Base-by-base conservation (phyloP, 2,113 vertebrate genomes). In the Pelodiscus sinensis region DNA sequence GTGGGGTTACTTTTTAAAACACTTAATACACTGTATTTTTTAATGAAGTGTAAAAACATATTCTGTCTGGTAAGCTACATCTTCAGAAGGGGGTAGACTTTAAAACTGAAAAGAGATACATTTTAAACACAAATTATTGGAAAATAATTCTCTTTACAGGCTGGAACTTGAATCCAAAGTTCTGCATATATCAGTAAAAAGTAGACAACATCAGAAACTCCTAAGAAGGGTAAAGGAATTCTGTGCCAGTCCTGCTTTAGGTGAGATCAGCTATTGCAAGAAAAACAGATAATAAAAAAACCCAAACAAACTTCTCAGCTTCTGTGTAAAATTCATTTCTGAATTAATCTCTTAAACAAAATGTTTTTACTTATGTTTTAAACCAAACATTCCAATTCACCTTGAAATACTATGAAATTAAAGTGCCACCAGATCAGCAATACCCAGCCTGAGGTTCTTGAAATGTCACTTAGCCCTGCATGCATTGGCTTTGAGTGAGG, bases 61-160 rank as follows among this genome's bases (percentile, higher is more conserved):
- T 2, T 79, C 8, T 2, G 78, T 35, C 22, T 84, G n/a, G 44
- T 82, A 90, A 19, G 31, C 35, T 78, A 21, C 57, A 25, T 62
- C 27, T 60, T 9, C 8, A 7, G 27, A 44, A 10, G 44, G 85
- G 88, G 19, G 78, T 79, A n/a, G 73, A 56, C 15, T 88, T 91
- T 81, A 89, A 89, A 96, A 92, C 0, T 84, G 62, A 85, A 62
- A 93, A 89, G 0, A 50, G 5, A 80, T 57, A 78, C 78, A 93
- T 25, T 56, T 14, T 56, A 79, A 95, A 90, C 90, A 31, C 94
- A 87, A 52, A 31, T 85, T 27, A 88, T 68, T 90, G 54, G 88
- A 89, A 90, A 89, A 15, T 82, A 24, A 86, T n/a, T 21, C 24
- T 73, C 35, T 73, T 73, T 73, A 73, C 35, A 73, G n/a, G 35